Conservation (phyloP, 1,140 invertebrate species). For the Vanessa tameamea region DNA sequence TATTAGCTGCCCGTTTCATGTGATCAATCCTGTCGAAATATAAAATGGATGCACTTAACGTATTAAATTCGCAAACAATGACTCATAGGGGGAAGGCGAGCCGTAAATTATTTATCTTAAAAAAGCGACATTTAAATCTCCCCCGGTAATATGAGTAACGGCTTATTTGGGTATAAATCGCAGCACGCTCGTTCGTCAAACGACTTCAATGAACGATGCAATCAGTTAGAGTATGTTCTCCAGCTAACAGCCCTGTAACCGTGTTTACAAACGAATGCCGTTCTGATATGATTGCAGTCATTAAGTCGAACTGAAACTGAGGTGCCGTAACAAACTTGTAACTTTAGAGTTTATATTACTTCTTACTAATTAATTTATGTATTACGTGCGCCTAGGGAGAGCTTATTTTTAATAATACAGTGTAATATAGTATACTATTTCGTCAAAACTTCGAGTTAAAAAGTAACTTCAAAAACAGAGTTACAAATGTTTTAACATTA, state of each 20-base stretch:
- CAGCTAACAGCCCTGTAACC: constrained; percentile 50
- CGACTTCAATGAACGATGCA: constrained; percentile 61
- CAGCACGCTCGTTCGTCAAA: constrained; percentile 58
- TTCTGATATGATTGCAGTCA: constrained; percentile 43
- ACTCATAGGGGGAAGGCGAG: constrained; percentile 48
- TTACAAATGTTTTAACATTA: neutral
- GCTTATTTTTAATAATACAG: constrained; percentile 22
- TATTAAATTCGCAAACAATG: constrained; percentile 71
- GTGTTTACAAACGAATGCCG: constrained; percentile 47
- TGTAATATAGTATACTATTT: neutral
- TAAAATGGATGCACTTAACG: constrained; percentile 68
- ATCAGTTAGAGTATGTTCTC: constrained; percentile 70
- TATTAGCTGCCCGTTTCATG: constrained; percentile 45
- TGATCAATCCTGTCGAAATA: constrained; percentile 54
- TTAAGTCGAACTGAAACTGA: constrained; percentile 28
- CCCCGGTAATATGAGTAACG: constrained; percentile 70
- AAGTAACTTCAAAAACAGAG: neutral
- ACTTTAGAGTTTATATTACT: constrained; percentile 12
- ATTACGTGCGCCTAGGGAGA: constrained; percentile 10
- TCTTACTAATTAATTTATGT: constrained; percentile 27
- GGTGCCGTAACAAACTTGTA: constrained; percentile 6
- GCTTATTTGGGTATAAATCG: constrained; percentile 66
- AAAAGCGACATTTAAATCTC: constrained; percentile 72
- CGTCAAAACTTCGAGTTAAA: neutral
- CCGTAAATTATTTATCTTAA: constrained; percentile 69